A percentile compares a stretch with the other conserved stretches of the same genome.
Conservation (phyloP, 1,140 invertebrate genomes). For the Drosophila neocordata region DNA sequence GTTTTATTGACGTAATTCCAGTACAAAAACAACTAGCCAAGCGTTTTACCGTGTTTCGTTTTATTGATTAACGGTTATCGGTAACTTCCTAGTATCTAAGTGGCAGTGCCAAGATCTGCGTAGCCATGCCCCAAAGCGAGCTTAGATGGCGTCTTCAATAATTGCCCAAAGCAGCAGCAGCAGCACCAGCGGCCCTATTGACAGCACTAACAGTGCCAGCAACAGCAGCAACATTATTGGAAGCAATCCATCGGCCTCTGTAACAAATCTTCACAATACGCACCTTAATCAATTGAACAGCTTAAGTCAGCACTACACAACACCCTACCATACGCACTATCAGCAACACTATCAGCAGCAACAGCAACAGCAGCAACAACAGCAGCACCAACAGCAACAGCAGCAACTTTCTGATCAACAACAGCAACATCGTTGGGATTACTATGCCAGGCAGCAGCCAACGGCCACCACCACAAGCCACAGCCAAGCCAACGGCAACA, state of each 20-base stretch:
- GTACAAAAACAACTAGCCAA: conserved; percentile 1
- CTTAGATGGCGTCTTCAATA: conserved; percentile 82
- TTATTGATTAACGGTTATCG: neutral
- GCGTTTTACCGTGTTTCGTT: neutral
- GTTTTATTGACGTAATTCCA: neutral
- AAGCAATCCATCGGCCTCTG: conserved; percentile 34
- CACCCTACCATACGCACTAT: conserved; percentile 53
- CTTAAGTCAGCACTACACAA: conserved; percentile 73
- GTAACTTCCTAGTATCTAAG: neutral
- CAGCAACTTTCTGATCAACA: conserved; percentile 51
- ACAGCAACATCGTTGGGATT: conserved; percentile 76
- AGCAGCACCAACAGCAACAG: conserved; percentile 53
- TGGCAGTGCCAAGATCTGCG: conserved; percentile 52
- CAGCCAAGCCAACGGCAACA: conserved; percentile 40
- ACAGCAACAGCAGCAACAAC: conserved; percentile 54
- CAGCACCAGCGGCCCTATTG: conserved; percentile 65
- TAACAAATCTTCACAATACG: conserved; percentile 65
- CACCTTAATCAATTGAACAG: conserved; percentile 77
- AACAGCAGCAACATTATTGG: conserved; percentile 54
- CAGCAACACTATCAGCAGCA: conserved; percentile 57
- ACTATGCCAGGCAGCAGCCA: conserved; percentile 78
- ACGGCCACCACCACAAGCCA: conserved; percentile 36
- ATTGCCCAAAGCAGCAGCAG: conserved; percentile 77
- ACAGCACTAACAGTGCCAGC: conserved; percentile 53
- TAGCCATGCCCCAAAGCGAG: conserved; percentile 71